Evolutionary conservation across 2,888 invertebrate genomes (phyloP).

Genomic region (Oegoconia quadripuncta): DNA sequence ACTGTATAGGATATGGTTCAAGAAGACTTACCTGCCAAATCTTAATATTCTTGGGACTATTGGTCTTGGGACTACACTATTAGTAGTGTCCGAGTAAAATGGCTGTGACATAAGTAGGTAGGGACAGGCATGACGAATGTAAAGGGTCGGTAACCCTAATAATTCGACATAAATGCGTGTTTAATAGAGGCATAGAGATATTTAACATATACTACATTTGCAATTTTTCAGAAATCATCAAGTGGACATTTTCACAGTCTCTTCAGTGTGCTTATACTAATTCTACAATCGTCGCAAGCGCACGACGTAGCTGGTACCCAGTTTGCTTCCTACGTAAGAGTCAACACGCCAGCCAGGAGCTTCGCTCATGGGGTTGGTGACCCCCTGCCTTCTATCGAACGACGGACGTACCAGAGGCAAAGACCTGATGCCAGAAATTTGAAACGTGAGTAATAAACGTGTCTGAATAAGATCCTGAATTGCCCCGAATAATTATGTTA

Average conservation of each 20-base stretch:
- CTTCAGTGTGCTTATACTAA: constrained; percentile 29
- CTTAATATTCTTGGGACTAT: too few species aligned
- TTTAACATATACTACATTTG: not conserved
- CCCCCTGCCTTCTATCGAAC: constrained; percentile 34
- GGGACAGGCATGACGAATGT: too few species aligned
- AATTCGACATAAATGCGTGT: too few species aligned
- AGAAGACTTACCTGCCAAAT: too few species aligned
- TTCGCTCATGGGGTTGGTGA: constrained; percentile 71
- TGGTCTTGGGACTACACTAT: too few species aligned
- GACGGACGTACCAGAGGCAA: constrained; percentile 30
- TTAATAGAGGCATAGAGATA: too few species aligned
- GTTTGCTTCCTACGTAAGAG: constrained; percentile 67
- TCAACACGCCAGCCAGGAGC: constrained; percentile 65
- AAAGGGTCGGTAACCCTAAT: too few species aligned
- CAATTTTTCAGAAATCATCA: constrained; percentile 31
- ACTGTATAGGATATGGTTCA: too few species aligned
- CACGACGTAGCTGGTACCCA: constrained; percentile 39
- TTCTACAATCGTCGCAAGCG: constrained; percentile 32
- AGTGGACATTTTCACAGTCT: constrained; percentile 16
- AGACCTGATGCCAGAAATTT: constrained; percentile 31
- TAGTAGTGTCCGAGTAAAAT: too few species aligned
- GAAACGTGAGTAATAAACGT: constrained; percentile 47
- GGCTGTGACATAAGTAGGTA: too few species aligned
- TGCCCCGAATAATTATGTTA: too few species aligned
- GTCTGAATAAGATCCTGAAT: too few species aligned